Evolutionary conservation across 2,113 vertebrate genomes (phyloP), one percentile per base, ranked within the genome.

Genomic region (Brachyhypopomus occidentalis): DNA sequence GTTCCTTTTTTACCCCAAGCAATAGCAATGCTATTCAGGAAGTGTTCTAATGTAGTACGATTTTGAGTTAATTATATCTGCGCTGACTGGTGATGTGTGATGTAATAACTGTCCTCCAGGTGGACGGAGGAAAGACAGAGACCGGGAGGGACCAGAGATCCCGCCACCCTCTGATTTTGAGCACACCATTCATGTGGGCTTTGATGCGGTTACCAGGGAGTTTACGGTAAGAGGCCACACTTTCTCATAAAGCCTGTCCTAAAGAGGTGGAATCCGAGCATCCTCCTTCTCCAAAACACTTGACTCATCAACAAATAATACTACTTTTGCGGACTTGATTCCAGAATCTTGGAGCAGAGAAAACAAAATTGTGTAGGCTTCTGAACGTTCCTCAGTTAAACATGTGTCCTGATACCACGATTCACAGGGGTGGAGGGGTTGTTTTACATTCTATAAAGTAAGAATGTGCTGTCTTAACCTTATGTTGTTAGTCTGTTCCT

Each of bases 91-190:
- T 7, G 3, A 20, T 3, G 14, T 78, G n/a, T 72, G 22, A 48
- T 22, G 11, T 45, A 5, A 23, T 58, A 12, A 27, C 22, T 85
- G 78, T 76, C 34, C 7, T 0, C 38, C 84, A 98, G 96, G 93
- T 87, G 96, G 95, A 86, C 96, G 92, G 88, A 97, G 97, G 90
- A 99, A 98, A 89, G 92, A 98, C 83, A 90, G 96, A 82, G 96
- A 98, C 83, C 97, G 96, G 88, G 97, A 99, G 84, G 92, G 97
- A 56, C 97, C 97, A 75, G 97, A 99, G 89, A 99, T 99, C 82
- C 98, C 97, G 17, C 96, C 96, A 0, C 97, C 97, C 0, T 99
- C 97, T 76, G 97, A 98, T 85, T 99, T 99, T 91, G 97, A 99
- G 55, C 97, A 99, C 69, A 99, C 97, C 72, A 98, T 99, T 80